These are phyloP conservation scores for Nibea albiflora DNA, from an alignment of 2,113 vertebrate species.

Conservation along the genomic window DNA sequence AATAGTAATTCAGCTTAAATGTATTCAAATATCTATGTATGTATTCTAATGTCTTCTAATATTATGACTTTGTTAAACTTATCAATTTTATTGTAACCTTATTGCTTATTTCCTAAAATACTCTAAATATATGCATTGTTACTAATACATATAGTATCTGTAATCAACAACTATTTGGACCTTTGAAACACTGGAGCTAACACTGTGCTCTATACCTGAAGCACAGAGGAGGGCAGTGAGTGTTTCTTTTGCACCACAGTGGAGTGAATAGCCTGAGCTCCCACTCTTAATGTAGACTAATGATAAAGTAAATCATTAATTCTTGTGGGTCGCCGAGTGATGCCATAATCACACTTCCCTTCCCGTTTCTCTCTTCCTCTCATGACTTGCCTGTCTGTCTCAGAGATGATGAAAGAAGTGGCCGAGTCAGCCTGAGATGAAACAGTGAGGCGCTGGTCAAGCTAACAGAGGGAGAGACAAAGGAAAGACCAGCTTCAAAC, in stretches of 20 bases:
- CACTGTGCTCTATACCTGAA: neutral
- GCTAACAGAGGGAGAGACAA: conserved; percentile 25
- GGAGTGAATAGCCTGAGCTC: conserved; percentile 3
- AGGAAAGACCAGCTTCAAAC: conserved; percentile 21
- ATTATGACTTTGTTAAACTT: no score
- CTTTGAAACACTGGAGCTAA: neutral
- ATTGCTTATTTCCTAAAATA: neutral
- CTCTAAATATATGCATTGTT: no score
- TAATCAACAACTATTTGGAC: neutral
- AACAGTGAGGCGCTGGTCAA: conserved; percentile 28
- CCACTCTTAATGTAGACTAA: conserved; percentile 19
- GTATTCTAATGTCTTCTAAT: no score
- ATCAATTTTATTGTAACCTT: neutral
- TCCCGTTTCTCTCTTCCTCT: conserved; percentile 31
- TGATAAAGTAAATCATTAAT: conserved; percentile 24
- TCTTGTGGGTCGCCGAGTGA: conserved; percentile 38
- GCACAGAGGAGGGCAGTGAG: neutral
- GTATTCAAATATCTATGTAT: no score
- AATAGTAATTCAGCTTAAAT: no score
- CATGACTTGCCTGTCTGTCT: neutral
- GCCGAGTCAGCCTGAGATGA: conserved; percentile 5
- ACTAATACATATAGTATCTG: no score
- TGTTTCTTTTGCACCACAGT: neutral
- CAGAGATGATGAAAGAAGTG: conserved; percentile 29
- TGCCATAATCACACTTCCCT: conserved; percentile 42